Conservation (phyloP, 1,140 invertebrate genomes). For the Platyura marginata region DNA sequence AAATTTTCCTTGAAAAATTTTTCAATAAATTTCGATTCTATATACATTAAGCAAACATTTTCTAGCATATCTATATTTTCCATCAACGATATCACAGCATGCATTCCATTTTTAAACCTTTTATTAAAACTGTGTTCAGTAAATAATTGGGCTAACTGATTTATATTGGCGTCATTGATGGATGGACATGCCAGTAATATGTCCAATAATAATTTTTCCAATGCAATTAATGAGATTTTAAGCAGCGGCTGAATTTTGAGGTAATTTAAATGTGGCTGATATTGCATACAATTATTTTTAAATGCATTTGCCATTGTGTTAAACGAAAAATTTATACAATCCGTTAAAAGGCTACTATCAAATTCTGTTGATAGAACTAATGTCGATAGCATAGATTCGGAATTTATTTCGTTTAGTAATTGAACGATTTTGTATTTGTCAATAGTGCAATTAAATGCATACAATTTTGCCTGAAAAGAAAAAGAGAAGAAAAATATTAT, state of each 20-base stretch:
- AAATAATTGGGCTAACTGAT: slow-evolving; percentile 6
- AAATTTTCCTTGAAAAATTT: slow-evolving; percentile 19
- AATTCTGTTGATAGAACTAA: too few relatives aligned
- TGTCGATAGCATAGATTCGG: not conserved
- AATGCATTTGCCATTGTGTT: slow-evolving; percentile 15
- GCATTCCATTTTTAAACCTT: too few relatives aligned
- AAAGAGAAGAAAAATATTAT: too few relatives aligned
- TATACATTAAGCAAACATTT: slow-evolving; percentile 17
- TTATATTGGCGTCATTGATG: too few relatives aligned
- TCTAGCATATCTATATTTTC: slow-evolving; percentile 11
- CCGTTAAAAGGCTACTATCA: too few relatives aligned
- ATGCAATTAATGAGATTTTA: slow-evolving; percentile 12
- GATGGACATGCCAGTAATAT: too few relatives aligned
- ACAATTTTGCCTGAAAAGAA: too few relatives aligned
- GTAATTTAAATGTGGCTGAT: slow-evolving; percentile 23
- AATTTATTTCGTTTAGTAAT: not conserved
- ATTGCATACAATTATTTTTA: slow-evolving; percentile 20
- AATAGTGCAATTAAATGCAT: too few relatives aligned
- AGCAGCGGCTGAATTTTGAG: slow-evolving; percentile 19
- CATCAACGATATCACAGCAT: slow-evolving; percentile 7
- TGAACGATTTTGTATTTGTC: too few relatives aligned
- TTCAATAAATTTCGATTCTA: slow-evolving; percentile 18
- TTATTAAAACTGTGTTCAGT: not conserved
- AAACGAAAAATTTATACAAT: slow-evolving; percentile 14
- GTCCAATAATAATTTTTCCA: too few relatives aligned